Conservation (phyloP, 2,888 invertebrate species). For the Orchestes rusci region DNA sequence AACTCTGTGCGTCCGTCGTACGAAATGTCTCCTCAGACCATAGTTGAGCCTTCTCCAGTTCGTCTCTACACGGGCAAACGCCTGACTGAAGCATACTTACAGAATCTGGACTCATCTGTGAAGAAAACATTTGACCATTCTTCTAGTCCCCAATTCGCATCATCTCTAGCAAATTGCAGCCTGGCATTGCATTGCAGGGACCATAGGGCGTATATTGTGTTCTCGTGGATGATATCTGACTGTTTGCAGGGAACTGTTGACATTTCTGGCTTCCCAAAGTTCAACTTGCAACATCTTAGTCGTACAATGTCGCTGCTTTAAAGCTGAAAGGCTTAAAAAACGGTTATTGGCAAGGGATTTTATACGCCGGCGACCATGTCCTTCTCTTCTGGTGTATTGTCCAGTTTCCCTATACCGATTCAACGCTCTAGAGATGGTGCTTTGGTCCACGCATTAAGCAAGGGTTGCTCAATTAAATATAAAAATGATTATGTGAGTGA, state of each 20-base stretch:
- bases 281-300: constrained; percentile 1
- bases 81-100: not conserved
- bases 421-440: not conserved
- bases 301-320: constrained; percentile 1
- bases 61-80: not conserved
- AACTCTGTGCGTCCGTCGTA: constrained; percentile 1
- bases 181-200: not conserved
- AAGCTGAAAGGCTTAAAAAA: not conserved
- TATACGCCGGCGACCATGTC: not conserved
- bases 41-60: not conserved
- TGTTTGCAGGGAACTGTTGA: not conserved
- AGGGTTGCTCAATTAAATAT: too few relatives aligned
- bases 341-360: constrained; percentile 1
- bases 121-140: constrained; percentile 1
- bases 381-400: constrained; percentile 3
- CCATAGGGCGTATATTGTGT: not conserved
- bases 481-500: too few relatives aligned
- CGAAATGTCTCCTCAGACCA: constrained; percentile 2
- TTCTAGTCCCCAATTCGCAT: not conserved
- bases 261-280: not conserved
- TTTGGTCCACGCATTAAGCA: constrained; percentile 1
- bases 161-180: constrained; percentile 1
- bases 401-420: not conserved
- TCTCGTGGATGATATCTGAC: not conserved
- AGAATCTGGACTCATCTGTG: not conserved